Conservation (phyloP, 2,797 vertebrate species). For the Falco novaeseelandiae region DNA sequence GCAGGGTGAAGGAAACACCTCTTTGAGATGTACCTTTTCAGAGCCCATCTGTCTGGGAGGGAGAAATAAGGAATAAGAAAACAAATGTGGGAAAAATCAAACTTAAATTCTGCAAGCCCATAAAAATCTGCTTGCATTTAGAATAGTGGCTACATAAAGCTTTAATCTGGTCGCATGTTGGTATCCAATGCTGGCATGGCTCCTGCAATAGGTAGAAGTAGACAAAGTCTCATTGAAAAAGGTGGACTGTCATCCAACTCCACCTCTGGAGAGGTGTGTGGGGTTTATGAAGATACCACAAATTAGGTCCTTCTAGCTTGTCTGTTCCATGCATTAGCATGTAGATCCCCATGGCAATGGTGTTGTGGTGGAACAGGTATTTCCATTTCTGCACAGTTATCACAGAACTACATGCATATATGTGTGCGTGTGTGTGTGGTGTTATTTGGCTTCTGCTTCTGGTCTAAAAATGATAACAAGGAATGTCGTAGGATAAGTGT, state of each 20-base stretch:
- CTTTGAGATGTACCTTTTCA: background rate
- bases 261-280: background rate
- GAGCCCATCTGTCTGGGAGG: background rate
- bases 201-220: background rate
- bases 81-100: background rate
- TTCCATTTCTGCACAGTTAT: background rate
- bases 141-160: background rate
- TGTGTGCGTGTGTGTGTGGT: background rate
- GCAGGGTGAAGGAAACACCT: background rate
- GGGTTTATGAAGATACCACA: background rate
- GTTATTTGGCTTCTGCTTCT: background rate
- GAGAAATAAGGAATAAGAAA: background rate
- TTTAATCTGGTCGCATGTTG: background rate
- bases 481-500: fast-evolving
- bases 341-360: background rate
- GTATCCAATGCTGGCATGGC: background rate
- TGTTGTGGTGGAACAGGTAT: background rate
- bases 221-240: background rate
- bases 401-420: background rate
- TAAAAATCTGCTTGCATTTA: background rate
- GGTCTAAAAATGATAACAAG: background rate
- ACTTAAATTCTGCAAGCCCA: background rate
- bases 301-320: background rate
- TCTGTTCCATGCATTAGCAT: background rate
- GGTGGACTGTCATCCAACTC: background rate